A percentile compares a stretch with the other conserved stretches of the same genome.
These are phyloP conservation scores for Spheniscus mendiculus DNA, from an alignment of 2,113 vertebrate species.

Conservation along the genomic window DNA sequence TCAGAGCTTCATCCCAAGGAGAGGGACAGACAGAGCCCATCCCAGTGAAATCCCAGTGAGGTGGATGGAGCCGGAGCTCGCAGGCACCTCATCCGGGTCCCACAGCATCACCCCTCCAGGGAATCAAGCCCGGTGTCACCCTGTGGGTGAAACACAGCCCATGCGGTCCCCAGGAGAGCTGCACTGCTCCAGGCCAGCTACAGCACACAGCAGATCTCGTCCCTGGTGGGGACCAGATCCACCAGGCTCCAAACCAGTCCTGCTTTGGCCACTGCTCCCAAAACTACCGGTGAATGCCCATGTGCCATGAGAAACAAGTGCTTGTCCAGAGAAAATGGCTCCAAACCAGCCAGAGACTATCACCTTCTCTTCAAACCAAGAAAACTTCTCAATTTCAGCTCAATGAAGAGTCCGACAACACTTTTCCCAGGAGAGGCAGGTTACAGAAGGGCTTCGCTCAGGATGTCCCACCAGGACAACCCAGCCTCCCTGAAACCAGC, in stretches of 20 bases:
- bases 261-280: not conserved
- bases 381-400: not conserved
- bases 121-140: not conserved
- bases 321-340: not conserved
- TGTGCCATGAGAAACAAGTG: not conserved
- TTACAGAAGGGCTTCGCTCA: not conserved
- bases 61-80: not conserved
- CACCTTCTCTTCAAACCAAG: not conserved
- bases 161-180: not conserved
- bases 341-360: not conserved
- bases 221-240: not conserved
- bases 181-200: not conserved
- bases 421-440: not conserved
- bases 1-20: not conserved
- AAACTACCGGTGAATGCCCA: not conserved
- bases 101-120: not conserved
- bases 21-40: not conserved
- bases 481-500: not conserved
- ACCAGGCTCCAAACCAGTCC: not conserved
- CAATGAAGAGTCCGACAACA: rapidly evolving
- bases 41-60: not conserved
- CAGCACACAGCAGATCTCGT: not conserved
- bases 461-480: not conserved
- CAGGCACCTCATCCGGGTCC: not conserved
- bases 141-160: not conserved